Conservation (phyloP, 2,797 vertebrate species). For the Dipus sagitta region DNA sequence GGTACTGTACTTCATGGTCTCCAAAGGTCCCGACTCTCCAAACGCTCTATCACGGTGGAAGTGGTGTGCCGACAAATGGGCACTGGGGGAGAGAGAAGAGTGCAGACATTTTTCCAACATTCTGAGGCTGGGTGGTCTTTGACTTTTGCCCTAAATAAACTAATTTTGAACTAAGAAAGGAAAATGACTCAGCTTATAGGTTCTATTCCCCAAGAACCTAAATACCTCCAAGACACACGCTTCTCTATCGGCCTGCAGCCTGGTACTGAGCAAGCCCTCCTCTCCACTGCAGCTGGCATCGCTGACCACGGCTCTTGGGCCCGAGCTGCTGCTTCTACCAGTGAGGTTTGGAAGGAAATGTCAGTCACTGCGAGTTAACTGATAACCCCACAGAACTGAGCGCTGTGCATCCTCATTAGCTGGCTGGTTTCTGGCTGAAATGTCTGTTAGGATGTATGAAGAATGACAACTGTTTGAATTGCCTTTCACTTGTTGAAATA, state of each 20-base stretch:
- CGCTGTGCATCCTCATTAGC: no score
- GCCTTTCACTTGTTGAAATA: neutral
- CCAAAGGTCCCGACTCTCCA: neutral
- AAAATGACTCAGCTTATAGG: constrained; percentile 7
- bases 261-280: neutral
- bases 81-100: neutral
- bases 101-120: neutral
- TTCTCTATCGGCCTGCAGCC: neutral
- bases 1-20: neutral
- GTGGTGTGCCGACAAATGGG: neutral
- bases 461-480: neutral
- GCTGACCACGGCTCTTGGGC: neutral
- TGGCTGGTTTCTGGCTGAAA: neutral
- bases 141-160: constrained; percentile 7
- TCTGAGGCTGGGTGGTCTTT: constrained; percentile 3
- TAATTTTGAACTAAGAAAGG: constrained; percentile 34
- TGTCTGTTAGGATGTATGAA: neutral
- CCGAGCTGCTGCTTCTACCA: neutral
- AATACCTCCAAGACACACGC: neutral
- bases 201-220: neutral
- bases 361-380: neutral
- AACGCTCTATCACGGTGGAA: neutral
- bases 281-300: neutral
- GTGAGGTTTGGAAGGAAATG: neutral
- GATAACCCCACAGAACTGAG: neutral